Evolutionary conservation across 1,140 invertebrate genomes (phyloP), one percentile per base, ranked within the genome.

Genomic region (Grapholita molesta): DNA sequence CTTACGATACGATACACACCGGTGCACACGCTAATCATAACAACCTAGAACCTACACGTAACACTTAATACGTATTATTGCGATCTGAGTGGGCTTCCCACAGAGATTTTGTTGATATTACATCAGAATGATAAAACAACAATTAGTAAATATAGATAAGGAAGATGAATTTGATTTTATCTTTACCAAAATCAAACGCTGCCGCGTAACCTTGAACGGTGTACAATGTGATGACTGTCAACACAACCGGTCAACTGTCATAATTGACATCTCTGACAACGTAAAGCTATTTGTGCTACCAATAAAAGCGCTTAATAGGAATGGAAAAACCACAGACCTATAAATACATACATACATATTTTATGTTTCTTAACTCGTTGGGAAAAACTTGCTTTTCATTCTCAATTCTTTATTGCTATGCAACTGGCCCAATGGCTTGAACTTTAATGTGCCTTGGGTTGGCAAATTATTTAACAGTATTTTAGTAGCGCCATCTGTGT

Each of bases 101-200:
- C 15, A 30, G n/a, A 61, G 9, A 32, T 25, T 30, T 61, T 61
- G 32, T 28, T 61, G 24, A 25, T 15, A 15, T 61, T 61, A 61
- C 55, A 61, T 61, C 55, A 61, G 24, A 61, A 30, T 61, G 24
- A 28, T 61, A 61, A 28, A 11, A 61, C 55, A 61, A 61, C 12
- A 55, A 12, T 23, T n/a, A n/a, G 25, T 28, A 61, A 32, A 61
- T 61, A 61, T 28, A 61, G 55, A 61, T 61, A 61, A 61, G 55
- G 28, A 61, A 30, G 25, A 61, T 61, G 30, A 32, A 30, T 61
- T 18, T 15, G 55, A 61, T 32, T n/a, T n/a, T n/a, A n/a, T n/a
- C n/a, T n/a, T n/a, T n/a, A n/a, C n/a, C n/a, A 61, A 61, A 61
- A 61, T 61, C 28, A 61, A 61, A 61, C 55, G 0, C 55, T 61